Base-by-base conservation (phyloP, 64 coral and sea anemone genomes). In the Dendronephthya gigantea region DNA sequence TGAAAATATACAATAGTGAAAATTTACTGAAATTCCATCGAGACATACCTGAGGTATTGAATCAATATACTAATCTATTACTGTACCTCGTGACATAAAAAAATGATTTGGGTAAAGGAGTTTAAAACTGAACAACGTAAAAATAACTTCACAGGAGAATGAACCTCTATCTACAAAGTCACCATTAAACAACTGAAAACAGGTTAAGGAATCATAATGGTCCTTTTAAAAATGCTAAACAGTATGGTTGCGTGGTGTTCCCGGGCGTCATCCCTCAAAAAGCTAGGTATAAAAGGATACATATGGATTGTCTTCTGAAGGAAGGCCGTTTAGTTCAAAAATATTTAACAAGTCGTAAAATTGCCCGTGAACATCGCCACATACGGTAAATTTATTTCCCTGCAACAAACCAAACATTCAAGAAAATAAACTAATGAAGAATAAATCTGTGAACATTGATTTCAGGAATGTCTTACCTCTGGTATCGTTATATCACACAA, bases 141-240 rank as follows among this genome's bases (percentile, higher is more conserved):
- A 98, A 75, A 98, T 98, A 16, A 98, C 95, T 92, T 98, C 95
- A 87, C 95, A 98, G 35, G 95, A 98, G 84, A 98, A 98, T 48
- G 95, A 98, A 35, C 95, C 95, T 84, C 95, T 93, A 27, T 98
- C 95, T 82, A 98, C 95, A 93, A 98, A 98, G 38, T 98, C 95
- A 6, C 95, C 95, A 93, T 98, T 98, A 92, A 98, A 98, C 37
- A 98, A 90, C 95, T 98, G 27, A 39, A 62, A 85, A 62, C 51
- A 19, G 8, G 45, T 91, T 74, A 90, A 91, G 92, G 40, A 82
- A 88, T 49, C 25, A 31, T 1, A 35, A 55, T 17, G 14, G 39
- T 45, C n/a, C n/a, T n/a, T n/a, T n/a, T n/a, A n/a, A n/a, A n/a
- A n/a, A n/a, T n/a, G n/a, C n/a, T n/a, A n/a, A n/a, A n/a, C n/a